Conservation (phyloP, 2,797 vertebrate species). For the Trichosurus vulpecula region DNA sequence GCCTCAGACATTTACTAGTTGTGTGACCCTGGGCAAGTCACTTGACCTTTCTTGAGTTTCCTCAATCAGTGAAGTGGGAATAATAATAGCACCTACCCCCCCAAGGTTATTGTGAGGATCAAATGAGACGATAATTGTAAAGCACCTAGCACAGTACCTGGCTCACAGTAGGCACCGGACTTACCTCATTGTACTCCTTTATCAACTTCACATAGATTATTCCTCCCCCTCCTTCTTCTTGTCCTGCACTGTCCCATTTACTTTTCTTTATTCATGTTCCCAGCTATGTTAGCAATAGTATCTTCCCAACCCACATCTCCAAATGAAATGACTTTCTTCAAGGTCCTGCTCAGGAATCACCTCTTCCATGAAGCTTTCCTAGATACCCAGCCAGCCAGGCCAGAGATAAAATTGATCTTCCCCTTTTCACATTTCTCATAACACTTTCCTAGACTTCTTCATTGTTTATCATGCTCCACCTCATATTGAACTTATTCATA, state of each 20-base stretch:
- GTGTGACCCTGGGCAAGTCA: background rate
- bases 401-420: background rate
- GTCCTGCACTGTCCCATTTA: background rate
- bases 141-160: background rate
- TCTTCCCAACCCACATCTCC: background rate
- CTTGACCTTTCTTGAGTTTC: background rate
- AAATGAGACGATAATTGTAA: background rate
- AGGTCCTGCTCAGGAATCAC: background rate
- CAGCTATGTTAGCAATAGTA: background rate
- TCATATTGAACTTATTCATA: background rate
- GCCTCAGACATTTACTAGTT: background rate
- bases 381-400: background rate
- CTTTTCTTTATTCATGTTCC: background rate
- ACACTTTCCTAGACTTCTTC: background rate
- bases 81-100: background rate
- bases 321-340: background rate
- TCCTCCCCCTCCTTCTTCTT: background rate
- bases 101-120: background rate
- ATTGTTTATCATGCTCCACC: background rate
- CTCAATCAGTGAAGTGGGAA: background rate
- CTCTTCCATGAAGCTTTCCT: background rate
- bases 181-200: background rate
- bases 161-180: background rate
- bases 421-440: background rate
- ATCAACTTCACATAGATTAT: background rate